Base-by-base conservation (phyloP, 2,797 vertebrate genomes). In the Eulemur albifrons region DNA sequence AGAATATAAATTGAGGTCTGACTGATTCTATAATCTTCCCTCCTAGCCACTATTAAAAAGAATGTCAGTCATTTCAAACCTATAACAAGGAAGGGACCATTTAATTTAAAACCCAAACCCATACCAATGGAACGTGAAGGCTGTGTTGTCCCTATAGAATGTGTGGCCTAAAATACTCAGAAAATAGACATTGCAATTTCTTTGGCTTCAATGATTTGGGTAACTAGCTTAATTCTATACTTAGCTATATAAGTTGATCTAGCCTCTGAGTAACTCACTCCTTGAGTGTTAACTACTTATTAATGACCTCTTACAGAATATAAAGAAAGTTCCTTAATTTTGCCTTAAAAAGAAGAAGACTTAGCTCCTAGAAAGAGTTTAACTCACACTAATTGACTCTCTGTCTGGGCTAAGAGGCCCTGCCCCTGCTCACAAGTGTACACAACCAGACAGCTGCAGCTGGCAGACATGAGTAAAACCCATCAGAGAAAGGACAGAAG, bases 401-500 rank as follows among this genome's bases (percentile, higher is more conserved):
- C 20, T 93, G 76, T 88, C 67, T 94, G 32, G 57, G 45, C 32
- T 87, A 14, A 76, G 61, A 93, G 52, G 88, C 76, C 20, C 17
- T 76, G 32, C 20, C 35, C 12, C 15, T 90, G 67, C 32, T 40
- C 9, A 38, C 43, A 69, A 79, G 50, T 57, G 25, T 48, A 77
- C 5, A 76, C 7, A 92, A 40, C 14, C 80, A 84, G 21, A 79
- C 5, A 95, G 21, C 40, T 95, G 48, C 12, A 94, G 69, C 57
- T 92, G 79, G 63, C 50, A 94, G 63, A 92, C 54, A 83, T 50
- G 45, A 94, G 38, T 83, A 43, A 81, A 93, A 85, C 8, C 21
- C 84, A 81, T 32, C 93, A 92, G 87, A 93, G 48, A 96, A 94
- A 65, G 88, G 93, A 98, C 92, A 98, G 88, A 43, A 97, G 90